Conservation (phyloP, 1,140 invertebrate genomes). For the Orchestia grillus region DNA sequence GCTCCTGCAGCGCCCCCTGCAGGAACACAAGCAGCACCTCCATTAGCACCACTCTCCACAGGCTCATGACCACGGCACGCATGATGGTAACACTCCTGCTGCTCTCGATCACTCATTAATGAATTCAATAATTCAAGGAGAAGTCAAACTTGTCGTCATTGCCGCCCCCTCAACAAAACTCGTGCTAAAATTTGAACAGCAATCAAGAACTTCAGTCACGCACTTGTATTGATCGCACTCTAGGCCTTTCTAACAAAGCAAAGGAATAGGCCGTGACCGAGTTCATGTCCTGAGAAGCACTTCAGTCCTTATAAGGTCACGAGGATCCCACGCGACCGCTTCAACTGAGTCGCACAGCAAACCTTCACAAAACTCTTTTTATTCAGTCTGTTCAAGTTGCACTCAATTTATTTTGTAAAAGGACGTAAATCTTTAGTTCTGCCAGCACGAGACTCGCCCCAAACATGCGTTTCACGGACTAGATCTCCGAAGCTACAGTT, state of each 20-base stretch:
- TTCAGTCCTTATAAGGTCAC: neutral
- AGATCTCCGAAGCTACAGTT: too few species aligned
- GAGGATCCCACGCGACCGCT: neutral
- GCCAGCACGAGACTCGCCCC: neutral
- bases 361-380: neutral
- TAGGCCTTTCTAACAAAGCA: neutral
- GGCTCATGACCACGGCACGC: neutral
- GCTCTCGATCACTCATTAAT: slow-evolving; percentile 6
- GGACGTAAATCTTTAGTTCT: neutral
- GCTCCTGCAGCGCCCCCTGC: slow-evolving; percentile 82
- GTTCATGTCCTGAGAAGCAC: neutral
- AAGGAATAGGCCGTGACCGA: neutral
- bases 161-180: neutral
- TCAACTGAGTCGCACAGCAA: neutral
- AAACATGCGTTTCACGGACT: too few species aligned
- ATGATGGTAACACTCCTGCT: neutral
- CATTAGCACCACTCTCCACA: slow-evolving; percentile 59
- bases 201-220: neutral
- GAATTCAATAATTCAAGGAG: neutral
- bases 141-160: neutral
- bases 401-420: neutral
- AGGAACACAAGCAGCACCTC: slow-evolving; percentile 72
- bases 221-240: neutral
- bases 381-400: neutral
- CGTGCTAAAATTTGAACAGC: neutral